Evolutionary conservation across 2,888 invertebrate species (phyloP).

Genomic region (Eupithecia vulgata): DNA sequence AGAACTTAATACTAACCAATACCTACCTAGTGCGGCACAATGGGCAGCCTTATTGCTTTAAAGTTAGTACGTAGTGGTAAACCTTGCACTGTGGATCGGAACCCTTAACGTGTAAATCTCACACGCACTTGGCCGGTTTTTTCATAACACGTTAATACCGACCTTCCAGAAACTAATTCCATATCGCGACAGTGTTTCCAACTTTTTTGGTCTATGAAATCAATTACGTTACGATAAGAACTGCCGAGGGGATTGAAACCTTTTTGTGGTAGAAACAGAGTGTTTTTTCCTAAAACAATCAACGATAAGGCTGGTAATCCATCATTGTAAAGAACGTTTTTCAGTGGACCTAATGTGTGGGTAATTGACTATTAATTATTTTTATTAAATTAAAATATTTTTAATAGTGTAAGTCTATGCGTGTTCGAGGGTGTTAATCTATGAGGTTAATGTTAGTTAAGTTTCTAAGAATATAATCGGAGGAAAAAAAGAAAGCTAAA

Average conservation of each 20-base stretch:
- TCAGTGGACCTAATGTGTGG: conserved; percentile 38
- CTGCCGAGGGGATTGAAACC: conserved; percentile 64
- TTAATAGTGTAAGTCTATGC: conserved; percentile 23
- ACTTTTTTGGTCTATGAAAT: conserved; percentile 45
- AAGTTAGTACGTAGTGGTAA: not conserved
- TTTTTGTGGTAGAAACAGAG: conserved; percentile 50
- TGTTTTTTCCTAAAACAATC: conserved; percentile 67
- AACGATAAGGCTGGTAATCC: conserved; percentile 60
- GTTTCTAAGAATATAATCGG: not conserved
- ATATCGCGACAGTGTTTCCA: conserved; percentile 40
- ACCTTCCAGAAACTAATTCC: conserved; percentile 42
- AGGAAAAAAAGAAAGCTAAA: not conserved
- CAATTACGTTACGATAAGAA: conserved; percentile 50
- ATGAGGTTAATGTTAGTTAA: not conserved
- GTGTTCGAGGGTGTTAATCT: conserved; percentile 7
- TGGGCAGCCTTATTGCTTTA: no score
- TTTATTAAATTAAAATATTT: conserved; percentile 43
- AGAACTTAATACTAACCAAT: no score
- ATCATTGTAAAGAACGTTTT: conserved; percentile 51
- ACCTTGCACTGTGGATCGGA: not conserved
- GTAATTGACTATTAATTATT: conserved; percentile 45
- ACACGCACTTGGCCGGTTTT: conserved; percentile 9
- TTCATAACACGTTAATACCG: conserved; percentile 34
- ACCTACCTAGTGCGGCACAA: no score
- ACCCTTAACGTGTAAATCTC: not conserved